Base-by-base conservation (phyloP, 2,797 vertebrate genomes). In the Poeciliopsis gracilis region DNA sequence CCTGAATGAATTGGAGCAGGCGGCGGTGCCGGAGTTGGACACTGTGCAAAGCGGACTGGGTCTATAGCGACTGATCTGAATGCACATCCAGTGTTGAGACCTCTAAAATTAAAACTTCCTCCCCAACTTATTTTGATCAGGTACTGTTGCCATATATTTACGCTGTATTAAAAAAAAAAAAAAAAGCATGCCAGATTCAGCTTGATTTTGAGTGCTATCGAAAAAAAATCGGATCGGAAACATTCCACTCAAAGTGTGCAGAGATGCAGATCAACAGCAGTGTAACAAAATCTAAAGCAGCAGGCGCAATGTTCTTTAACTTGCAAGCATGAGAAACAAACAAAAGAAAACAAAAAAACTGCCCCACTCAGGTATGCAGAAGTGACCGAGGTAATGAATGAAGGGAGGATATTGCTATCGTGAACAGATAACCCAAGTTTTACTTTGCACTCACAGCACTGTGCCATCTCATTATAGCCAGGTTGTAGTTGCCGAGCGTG, bases 341-440 rank as follows among this genome's bases (percentile, higher is more conserved):
- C 12, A 46, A 15, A 46, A 18, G 2, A 49, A 49, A 49, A 20
- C 7, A 87, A 80, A 87, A 72, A 49, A 47, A 83, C 89, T 78
- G 87, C 88, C 85, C 82, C 83, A 43, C 71, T 76, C 82, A 36
- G 79, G 84, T 80, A 74, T 83, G 57, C 49, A 46, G 87, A 78
- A 78, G 87, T 81, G 81, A 88, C 81, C 79, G 91, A 92, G 92
- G 93, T 92, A 92, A 89, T 83, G 90, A 89, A 87, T 49, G 79
- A 84, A 84, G 86, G 80, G 78, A 89, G 79, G 84, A 89, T 95
- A 95, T 95, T 95, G 95, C 93, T 94, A 82, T 94, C 51, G 66
- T 90, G 86, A 90, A 86, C 84, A 84, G 80, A 85, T 85, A 83
- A 87, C 87, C 85, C 76, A 83, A 53, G 76, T 79, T 85, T 90